A percentile compares a stretch with the other conserved stretches of the same genome.
Conservation (phyloP, 64 coral and sea anemone genomes). For the Actinia tenebrosa region DNA sequence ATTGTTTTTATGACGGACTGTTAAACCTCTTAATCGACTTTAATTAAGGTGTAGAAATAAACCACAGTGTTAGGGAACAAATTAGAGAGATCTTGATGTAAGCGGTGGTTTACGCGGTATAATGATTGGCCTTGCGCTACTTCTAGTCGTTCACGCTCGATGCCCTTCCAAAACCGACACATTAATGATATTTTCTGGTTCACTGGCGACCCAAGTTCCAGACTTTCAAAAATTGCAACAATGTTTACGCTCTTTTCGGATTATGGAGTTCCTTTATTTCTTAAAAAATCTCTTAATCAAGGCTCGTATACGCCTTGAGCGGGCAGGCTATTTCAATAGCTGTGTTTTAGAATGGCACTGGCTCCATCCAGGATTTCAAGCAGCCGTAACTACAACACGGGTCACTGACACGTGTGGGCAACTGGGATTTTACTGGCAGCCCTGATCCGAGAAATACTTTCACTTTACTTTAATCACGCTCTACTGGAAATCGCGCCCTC, state of each 20-base stretch:
- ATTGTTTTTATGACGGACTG: not conserved
- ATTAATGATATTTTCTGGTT: slow-evolving; percentile 3
- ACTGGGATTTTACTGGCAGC: not conserved
- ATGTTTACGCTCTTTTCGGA: not conserved
- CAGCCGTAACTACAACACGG: not conserved
- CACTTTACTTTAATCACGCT: not conserved
- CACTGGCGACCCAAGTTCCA: not conserved
- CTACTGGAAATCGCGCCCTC: slow-evolving; percentile 4
- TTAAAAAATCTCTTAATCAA: not conserved
- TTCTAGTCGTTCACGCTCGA: not conserved
- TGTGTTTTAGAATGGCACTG: too few relatives aligned
- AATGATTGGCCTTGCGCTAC: not conserved
- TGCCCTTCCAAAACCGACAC: not conserved
- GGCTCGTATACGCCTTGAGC: too few relatives aligned
- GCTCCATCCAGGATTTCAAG: too few relatives aligned
- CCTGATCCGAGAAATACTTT: not conserved
- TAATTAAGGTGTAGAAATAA: slow-evolving; percentile 2
- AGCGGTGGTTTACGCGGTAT: not conserved
- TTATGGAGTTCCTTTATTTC: not conserved
- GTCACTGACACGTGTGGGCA: not conserved
- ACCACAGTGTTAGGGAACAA: not conserved
- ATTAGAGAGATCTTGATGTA: not conserved
- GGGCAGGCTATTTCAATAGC: too few relatives aligned
- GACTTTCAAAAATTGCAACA: not conserved
- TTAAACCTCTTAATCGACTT: not conserved